Evolutionary conservation across 1,140 invertebrate species (phyloP), one percentile per base, ranked within the genome.

Genomic region (Drosophila ironensis): DNA sequence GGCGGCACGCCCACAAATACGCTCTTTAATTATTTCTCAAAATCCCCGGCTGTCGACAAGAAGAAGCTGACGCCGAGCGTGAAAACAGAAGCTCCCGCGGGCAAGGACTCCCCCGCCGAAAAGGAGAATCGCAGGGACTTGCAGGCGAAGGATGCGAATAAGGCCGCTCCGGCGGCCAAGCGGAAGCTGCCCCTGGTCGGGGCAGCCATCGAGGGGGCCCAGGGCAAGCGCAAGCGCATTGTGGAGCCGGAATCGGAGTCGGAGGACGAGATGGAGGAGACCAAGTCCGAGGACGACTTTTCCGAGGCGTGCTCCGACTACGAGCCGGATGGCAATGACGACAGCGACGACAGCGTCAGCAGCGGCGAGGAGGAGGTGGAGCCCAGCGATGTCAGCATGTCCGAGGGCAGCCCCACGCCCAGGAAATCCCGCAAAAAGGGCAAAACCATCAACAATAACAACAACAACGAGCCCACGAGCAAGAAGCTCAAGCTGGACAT

Each of bases 11-110:
- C 74, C 33, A 67, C 57, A n/a, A 92, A 93, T 74, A 92, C 92
- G 0, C 66, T 93, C n/a, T 92, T 93, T 35, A 93, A 92, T 73
- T 93, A 93, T 72, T 93, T 93, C 61, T 56, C 89, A 8, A 92
- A 92, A 87, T 92, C 92, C 2, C 92, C 92, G 9, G 91, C 90
- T 2, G 78, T 90, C 4, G 78, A 84, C 53, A 82, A 88, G 42
- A 72, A 91, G 72, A 82, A 91, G 89, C 63, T 91, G 67, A 86
- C 59, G 37, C 35, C 89, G 27, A 72, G 84, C 68, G 46, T 37
- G 6, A 86, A 47, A n/a, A 12, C 61, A 4, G 68, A 63, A n/a
- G n/a, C n/a, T 7, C 59, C 70, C 1, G 72, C 51, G 12, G 69
- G 70, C 17, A 50, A 72, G 20, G 40, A 28, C n/a, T 38, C 53